Conservation (phyloP, 2,888 invertebrate species). For the Drosophila mulleri region DNA sequence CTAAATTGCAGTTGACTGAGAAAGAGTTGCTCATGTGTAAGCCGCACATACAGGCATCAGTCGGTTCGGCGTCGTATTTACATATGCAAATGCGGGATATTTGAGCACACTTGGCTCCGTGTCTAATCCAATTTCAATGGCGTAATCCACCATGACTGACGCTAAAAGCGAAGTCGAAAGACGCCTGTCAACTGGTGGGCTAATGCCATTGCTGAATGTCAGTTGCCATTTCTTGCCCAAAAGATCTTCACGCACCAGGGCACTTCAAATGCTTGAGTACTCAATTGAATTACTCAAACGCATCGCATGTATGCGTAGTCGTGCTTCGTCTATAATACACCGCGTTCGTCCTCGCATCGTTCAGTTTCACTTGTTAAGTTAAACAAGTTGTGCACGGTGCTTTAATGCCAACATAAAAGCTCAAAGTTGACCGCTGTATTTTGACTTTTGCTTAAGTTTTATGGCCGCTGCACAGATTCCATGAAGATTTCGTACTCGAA, state of each 20-base stretch:
- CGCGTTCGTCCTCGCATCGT: constrained; percentile 5
- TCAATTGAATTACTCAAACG: constrained; percentile 43
- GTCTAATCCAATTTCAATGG: constrained; percentile 68
- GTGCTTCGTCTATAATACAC: background rate
- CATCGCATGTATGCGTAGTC: background rate
- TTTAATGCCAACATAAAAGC: constrained; percentile 48
- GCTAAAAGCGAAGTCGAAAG: constrained; percentile 52
- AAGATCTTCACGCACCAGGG: constrained; percentile 52
- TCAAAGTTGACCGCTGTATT: constrained; percentile 60
- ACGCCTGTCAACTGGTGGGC: constrained; percentile 27
- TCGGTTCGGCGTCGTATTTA: constrained; percentile 18
- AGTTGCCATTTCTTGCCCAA: constrained; percentile 13
- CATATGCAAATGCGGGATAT: constrained; percentile 33
- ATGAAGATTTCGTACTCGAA: constrained; percentile 31
- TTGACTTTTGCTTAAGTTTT: constrained; percentile 54
- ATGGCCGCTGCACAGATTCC: constrained; percentile 59
- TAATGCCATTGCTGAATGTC: constrained; percentile 25
- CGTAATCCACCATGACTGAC: constrained; percentile 62
- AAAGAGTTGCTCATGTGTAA: constrained; percentile 20
- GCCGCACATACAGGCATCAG: background rate
- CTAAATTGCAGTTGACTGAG: constrained; percentile 9
- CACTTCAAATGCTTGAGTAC: constrained; percentile 43
- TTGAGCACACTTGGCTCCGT: constrained; percentile 31
- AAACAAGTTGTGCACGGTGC: constrained; percentile 3
- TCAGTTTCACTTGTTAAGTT: constrained; percentile 1